A percentile compares a stretch with the other conserved stretches of the same genome.
These are phyloP conservation scores for Galerucella calmariensis DNA, from an alignment of 2,888 invertebrate genomes.

Conservation along the genomic window DNA sequence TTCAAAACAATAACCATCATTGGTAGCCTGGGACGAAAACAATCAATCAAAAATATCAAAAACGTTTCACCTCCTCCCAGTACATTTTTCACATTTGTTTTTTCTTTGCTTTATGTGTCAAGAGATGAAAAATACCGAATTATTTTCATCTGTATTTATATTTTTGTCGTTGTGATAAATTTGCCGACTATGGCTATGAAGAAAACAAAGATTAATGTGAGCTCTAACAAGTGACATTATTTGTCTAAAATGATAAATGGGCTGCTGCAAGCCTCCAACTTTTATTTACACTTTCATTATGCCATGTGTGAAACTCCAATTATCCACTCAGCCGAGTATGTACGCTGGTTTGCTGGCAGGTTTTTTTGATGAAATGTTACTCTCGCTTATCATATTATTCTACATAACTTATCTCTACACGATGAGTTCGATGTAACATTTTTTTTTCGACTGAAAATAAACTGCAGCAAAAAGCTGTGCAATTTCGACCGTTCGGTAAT, in stretches of 20 bases:
- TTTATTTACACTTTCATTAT: slow-evolving; percentile 42
- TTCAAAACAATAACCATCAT: slow-evolving; percentile 27
- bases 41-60: slow-evolving; percentile 20
- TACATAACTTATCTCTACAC: background rate
- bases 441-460: background rate
- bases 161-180: slow-evolving; percentile 43
- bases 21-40: slow-evolving; percentile 20
- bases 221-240: slow-evolving; percentile 48
- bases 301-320: slow-evolving; percentile 36
- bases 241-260: slow-evolving; percentile 50
- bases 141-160: slow-evolving; percentile 44
- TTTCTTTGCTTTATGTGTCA: slow-evolving; percentile 15
- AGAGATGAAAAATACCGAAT: slow-evolving; percentile 39
- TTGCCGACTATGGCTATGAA: slow-evolving; percentile 40
- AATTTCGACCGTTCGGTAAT: too few relatives aligned
- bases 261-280: slow-evolving; percentile 28
- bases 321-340: slow-evolving; percentile 24
- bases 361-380: background rate
- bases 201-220: slow-evolving; percentile 50
- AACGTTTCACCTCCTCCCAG: slow-evolving; percentile 11
- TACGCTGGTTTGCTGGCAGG: background rate
- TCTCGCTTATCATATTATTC: background rate
- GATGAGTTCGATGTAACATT: background rate
- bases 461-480: background rate
- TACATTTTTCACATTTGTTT: slow-evolving; percentile 27